These are phyloP conservation scores for Tyrannus savana DNA, from an alignment of 2,113 vertebrate genomes.

Conservation along the genomic window DNA sequence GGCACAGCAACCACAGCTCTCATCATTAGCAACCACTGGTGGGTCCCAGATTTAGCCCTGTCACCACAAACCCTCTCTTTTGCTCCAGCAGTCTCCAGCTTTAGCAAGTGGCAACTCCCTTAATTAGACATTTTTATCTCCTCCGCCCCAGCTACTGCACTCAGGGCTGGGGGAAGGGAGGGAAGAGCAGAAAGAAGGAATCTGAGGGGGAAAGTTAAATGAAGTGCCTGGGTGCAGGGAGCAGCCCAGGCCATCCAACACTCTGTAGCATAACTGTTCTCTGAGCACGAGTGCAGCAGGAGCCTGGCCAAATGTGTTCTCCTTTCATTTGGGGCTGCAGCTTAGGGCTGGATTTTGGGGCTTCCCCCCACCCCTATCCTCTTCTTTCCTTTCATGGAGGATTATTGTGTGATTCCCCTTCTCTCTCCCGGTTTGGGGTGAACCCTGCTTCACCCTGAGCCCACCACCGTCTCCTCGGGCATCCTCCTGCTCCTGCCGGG, in stretches of 20 bases:
- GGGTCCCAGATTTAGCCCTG: conserved; percentile 68
- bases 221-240: not conserved
- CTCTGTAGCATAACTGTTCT: not conserved
- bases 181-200: not conserved
- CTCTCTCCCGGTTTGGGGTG: not conserved
- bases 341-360: not conserved
- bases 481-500: not conserved
- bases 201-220: not conserved
- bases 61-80: conserved; percentile 59
- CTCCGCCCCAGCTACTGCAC: not conserved
- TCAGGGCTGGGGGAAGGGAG: not conserved
- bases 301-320: not conserved
- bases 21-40: conserved; percentile 55
- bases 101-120: conserved; percentile 65
- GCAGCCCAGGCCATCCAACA: not conserved
- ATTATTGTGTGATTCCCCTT: not conserved
- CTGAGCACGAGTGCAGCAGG: not conserved
- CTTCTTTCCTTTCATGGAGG: not conserved
- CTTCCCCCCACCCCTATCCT: not conserved
- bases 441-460: not conserved
- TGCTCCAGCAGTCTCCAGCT: conserved; percentile 43
- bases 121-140: conserved; percentile 66
- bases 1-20: conserved; percentile 47
- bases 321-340: not conserved
- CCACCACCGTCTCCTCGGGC: not conserved